Base-by-base conservation (phyloP, 2,888 invertebrate genomes). In the Pollenia labialis region DNA sequence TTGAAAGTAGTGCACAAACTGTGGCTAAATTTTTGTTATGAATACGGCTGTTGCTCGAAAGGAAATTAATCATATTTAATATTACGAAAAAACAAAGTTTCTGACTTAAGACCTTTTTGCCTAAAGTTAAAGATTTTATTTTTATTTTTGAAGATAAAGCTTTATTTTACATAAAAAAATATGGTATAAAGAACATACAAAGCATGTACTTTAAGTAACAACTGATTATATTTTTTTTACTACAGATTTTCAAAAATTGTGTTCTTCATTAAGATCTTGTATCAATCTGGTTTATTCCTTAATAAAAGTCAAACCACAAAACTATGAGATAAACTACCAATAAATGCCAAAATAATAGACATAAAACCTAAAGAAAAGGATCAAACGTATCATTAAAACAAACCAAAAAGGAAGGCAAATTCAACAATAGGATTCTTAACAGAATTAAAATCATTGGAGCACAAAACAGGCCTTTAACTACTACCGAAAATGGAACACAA, bases 311-410 rank as follows among this genome's bases (percentile, higher is more conserved):
- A 87, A 84, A 84, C 87, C 87, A 68, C 87, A 87, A 81, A 81
- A 81, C 56, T 83, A 69, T 66, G 12, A 52, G 58, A 56, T 83
- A 76, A 86, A 83, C 66, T 62, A 62, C 72, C 76, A 84, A 60
- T 68, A 81, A 86, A 87, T 87, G 81, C 66, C 81, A 87, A 84
- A 84, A 84, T 77, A 87, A 87, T 77, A 83, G 76, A 84, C 44
- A 87, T 62, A 56, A 68, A 81, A 79, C 75, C 23, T 32, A 52
- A 80, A 71, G 66, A 54, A 86, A 69, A 23, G n/a, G 18, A 72
- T 69, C 64, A 71, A 64, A 66, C 54, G 46, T 32, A 50, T 62
- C 32, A 48, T 64, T 32, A 12, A 58, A 62, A 42, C 48, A 66
- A n/a, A 8, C 10, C n/a, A 18, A 48, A 54, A 52, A 54, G 11